A percentile compares a stretch with the other conserved stretches of the same genome.
These are phyloP conservation scores for Elachura formosa DNA, from an alignment of 2,113 vertebrate genomes.

Conservation along the genomic window DNA sequence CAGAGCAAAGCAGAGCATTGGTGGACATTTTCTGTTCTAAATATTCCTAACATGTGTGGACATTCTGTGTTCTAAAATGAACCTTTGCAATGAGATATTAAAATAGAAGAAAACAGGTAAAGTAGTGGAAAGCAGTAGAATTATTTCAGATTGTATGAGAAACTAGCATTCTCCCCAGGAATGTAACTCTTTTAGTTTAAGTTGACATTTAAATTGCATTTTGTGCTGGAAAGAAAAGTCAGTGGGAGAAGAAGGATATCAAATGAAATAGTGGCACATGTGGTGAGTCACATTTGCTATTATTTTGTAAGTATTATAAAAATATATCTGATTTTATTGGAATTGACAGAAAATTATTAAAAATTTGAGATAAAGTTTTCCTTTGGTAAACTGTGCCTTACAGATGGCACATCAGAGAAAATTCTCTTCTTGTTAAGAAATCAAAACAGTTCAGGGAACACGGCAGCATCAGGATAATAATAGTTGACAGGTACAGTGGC, in stretches of 20 bases:
- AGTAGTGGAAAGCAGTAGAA: neutral
- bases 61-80: no score
- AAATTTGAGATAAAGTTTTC: conserved; percentile 31
- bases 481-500: conserved; percentile 63
- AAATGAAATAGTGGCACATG: conserved; percentile 56
- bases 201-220: conserved; percentile 60
- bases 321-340: conserved; percentile 48
- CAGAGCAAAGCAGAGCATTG: neutral
- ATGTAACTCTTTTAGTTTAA: conserved; percentile 14
- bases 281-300: conserved; percentile 49
- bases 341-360: conserved; percentile 59
- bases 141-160: neutral
- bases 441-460: conserved; percentile 60
- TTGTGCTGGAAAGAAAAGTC: conserved; percentile 49
- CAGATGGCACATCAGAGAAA: conserved; percentile 62
- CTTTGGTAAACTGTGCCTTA: conserved; percentile 17
- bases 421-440: conserved; percentile 52
- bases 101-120: neutral
- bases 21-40: no score
- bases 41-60: no score
- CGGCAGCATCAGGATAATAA: conserved; percentile 45
- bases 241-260: conserved; percentile 49
- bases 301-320: conserved; percentile 54
- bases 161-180: neutral
- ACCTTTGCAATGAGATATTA: neutral